Base-by-base conservation (phyloP, 2,113 vertebrate genomes). In the Micromys minutus region DNA sequence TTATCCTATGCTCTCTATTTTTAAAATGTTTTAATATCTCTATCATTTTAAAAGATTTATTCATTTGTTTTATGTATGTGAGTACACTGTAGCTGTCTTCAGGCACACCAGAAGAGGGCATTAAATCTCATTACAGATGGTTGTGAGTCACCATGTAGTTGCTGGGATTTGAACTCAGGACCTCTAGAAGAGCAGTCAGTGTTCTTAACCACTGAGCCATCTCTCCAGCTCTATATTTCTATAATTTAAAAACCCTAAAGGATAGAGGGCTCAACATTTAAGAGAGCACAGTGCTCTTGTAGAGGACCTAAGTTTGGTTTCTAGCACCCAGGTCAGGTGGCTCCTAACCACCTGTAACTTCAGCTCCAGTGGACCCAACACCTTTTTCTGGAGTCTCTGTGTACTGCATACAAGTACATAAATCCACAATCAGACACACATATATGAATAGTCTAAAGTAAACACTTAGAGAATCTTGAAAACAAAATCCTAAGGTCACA, bases 1-100 rank as follows among this genome's bases (percentile, higher is more conserved):
- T 88, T 89, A 50, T 11, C 52, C 61, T 50, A 29, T 36, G 13
- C 7, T 24, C 72, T 94, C 69, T 63, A 19, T 17, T 90, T 34
- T 91, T 42, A 8, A 67, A 61, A 89, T 22, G 50, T 71, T 86
- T 87, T 91, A 79, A 29, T 67, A 89, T 79, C 89, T 96, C 84
- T 29, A 47, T 87, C 45, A 52, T 55, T 61, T 81, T 65, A 31
- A 65, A 65, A 65, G 63, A 65, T 65, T 65, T 65, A 65, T 65
- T 13, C 11, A 52, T 52, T 52, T 65, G 11, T 31, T 65, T 65
- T 0, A 12, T 65, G 29, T 65, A 65, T 65, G 11, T 65, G 29
- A 65, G 29, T 13, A 31, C 29, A 65, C 63, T 65, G 63, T 65
- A 31, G 63, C 29, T 65, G 11, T 65, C 29, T 31, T 65, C 63